Evolutionary conservation across 92 coral and sea anemone genomes (phyloP).

Genomic region (Paramuricea clavata): DNA sequence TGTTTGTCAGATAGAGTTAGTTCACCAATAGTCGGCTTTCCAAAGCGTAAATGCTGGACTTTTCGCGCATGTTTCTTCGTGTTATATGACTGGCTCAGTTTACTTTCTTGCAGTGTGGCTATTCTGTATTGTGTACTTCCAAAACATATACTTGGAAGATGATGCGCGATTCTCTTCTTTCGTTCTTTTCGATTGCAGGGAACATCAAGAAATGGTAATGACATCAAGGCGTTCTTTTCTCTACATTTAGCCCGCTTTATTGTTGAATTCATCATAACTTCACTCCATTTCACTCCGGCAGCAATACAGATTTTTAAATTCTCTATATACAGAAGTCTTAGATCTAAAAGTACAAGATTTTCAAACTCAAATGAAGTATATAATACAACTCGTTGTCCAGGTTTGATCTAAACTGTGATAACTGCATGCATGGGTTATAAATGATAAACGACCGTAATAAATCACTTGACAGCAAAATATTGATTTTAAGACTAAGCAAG

Average conservation of each 20-base stretch:
- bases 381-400: too few relatives aligned
- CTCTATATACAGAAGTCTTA: neutral
- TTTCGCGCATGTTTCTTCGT: slow-evolving; percentile 17
- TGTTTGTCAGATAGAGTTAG: neutral
- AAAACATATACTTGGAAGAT: slow-evolving; percentile 42
- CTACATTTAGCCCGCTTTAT: neutral
- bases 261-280: neutral
- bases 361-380: too few relatives aligned
- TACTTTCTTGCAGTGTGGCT: neutral
- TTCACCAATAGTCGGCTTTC: slow-evolving; percentile 49
- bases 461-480: too few relatives aligned
- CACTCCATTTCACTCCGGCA: too few relatives aligned
- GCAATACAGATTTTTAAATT: too few relatives aligned
- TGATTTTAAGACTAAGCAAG: too few relatives aligned
- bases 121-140: slow-evolving; percentile 36
- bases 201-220: neutral
- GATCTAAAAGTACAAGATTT: too few relatives aligned
- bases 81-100: neutral
- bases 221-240: neutral
- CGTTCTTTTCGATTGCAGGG: neutral
- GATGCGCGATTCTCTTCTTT: slow-evolving; percentile 22
- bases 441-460: too few relatives aligned
- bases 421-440: too few relatives aligned
- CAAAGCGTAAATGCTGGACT: slow-evolving; percentile 11
- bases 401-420: too few relatives aligned